Evolutionary conservation across 2,113 vertebrate species (phyloP).

Genomic region (Machaerirhynchus nigripectus): DNA sequence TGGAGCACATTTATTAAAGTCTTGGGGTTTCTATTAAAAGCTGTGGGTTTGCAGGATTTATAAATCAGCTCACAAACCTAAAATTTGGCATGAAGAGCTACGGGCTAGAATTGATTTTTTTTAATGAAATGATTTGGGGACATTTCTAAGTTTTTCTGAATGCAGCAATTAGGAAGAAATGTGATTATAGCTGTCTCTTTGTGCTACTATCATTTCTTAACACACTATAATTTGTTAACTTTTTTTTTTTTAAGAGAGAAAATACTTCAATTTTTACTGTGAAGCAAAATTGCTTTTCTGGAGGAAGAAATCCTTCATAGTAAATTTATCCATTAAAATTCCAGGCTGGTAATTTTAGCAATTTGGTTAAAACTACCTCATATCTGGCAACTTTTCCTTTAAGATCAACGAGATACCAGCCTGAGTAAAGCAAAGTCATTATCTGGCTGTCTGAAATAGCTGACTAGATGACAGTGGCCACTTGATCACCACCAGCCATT

Average conservation of each 20-base stretch:
- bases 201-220: constrained; percentile 26
- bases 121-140: constrained; percentile 42
- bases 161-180: constrained; percentile 18
- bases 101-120: neutral
- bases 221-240: constrained; percentile 30
- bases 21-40: constrained; percentile 42
- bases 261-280: constrained; percentile 16
- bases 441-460: neutral
- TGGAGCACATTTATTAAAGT: neutral
- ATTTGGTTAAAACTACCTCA: neutral
- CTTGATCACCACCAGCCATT: neutral
- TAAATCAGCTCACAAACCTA: constrained; percentile 12
- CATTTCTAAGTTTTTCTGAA: constrained; percentile 31
- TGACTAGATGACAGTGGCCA: neutral
- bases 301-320: constrained; percentile 5
- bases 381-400: neutral
- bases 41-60: neutral
- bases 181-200: constrained; percentile 42
- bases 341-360: neutral
- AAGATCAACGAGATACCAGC: neutral
- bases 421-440: neutral
- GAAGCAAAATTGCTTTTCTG: constrained; percentile 17
- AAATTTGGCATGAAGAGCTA: constrained; percentile 33
- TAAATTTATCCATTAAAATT: constrained; percentile 21
- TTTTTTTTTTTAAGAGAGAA: neutral